phyloP scores from a whole-genome alignment of 2,797 vertebrate genomes.

The Eospalax fontanierii region DNA sequence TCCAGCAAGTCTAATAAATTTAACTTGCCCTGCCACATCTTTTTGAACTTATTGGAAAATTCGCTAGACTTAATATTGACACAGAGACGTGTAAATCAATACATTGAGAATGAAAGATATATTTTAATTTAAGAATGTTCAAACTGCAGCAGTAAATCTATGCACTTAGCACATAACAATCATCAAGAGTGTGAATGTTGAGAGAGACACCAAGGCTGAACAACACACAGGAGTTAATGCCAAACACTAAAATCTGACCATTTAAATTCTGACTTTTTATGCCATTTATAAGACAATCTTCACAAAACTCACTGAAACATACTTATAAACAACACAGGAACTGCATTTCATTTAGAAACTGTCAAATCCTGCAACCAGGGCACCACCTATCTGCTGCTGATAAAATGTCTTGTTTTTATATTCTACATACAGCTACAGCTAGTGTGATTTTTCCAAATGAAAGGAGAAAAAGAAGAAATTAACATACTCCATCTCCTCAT shows the following conservation, averaged over 20 bases:
- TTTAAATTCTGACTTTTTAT: conserved; percentile 59
- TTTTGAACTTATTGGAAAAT: conserved; percentile 98
- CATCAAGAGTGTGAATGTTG: conserved; percentile 85
- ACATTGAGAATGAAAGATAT: conserved; percentile 98
- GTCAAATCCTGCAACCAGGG: conserved; percentile 71
- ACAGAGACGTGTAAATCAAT: conserved; percentile 97
- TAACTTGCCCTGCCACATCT: conserved; percentile 94
- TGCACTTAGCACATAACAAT: conserved; percentile 92
- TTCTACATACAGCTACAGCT: neutral
- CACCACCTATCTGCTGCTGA: conserved; percentile 69
- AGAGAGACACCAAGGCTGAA: conserved; percentile 84
- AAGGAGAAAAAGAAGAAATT: neutral
- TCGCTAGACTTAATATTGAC: conserved; percentile 97
- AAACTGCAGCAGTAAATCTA: conserved; percentile 98
- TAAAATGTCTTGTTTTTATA: conserved; percentile 68
- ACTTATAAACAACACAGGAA: conserved; percentile 49
- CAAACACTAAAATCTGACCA: neutral
- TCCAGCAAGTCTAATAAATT: conserved; percentile 91
- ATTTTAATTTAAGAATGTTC: conserved; percentile 99
- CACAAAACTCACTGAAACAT: conserved; percentile 65
- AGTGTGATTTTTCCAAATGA: neutral
- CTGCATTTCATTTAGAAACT: conserved; percentile 54
- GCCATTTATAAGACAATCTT: conserved; percentile 63
- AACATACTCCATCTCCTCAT: neutral
- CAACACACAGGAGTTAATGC: conserved; percentile 74